Evolutionary conservation across 1,140 invertebrate genomes (phyloP), one percentile per base, ranked within the genome.

Genomic region (Drosophila sp.): DNA sequence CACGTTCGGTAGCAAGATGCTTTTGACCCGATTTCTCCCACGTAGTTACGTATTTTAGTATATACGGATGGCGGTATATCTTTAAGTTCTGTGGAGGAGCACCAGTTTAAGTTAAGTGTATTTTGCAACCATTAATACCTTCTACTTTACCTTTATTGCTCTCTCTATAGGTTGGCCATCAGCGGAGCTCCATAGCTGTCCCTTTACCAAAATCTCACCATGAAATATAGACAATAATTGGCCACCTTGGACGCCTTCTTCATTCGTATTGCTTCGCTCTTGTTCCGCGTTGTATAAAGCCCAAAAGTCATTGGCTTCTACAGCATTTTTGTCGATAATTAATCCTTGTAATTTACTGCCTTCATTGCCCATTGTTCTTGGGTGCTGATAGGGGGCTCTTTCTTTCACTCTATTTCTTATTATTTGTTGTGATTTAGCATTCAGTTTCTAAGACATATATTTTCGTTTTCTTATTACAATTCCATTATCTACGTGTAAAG

Each of bases 41-140:
- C 1, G 95, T 95, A n/a, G 95, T 95, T 69, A 96, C 93, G 83
- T 96, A 97, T 79, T 95, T 95, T 4, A 97, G 89, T 76, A 97
- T 97, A 73, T 94, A 96, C 1, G 96, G 96, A 93, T 97, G 96
- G 0, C 96, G 94, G 92, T 96, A 95, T 64, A 96, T 94, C 93
- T 96, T 95, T 27, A 96, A 93, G 93, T 96, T 97, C 96, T 97
- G 64, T 94, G 94, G 64, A 64, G 10, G 0, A 68, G 41, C 10
- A 44, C 0, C 57, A 40, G 25, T n/a, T 58, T 50, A n/a, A 3
- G 25, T 60, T 1, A 33, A 25, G 6, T 25, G 17, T 6, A 25
- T 4, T 33, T 29, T 3, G 27, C 57, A 60, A 1, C 10, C 27
- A 3, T 23, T 5, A 5, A 41, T 1, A 10, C 23, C 10, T 17